Base-by-base conservation (phyloP, 1,140 invertebrate genomes). In the Mylabris phalerata region DNA sequence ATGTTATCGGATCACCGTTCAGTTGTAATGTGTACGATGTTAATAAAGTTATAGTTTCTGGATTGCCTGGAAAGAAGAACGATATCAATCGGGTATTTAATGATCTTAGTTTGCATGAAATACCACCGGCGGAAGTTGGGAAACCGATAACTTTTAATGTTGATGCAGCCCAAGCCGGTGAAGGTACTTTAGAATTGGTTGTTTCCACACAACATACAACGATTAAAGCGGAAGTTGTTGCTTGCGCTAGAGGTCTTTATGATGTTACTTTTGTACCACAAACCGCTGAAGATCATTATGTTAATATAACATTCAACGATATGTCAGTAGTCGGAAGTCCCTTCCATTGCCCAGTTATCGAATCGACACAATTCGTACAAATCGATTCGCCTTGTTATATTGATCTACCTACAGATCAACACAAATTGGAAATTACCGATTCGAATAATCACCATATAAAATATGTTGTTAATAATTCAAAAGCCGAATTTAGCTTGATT, bases 231-330 rank as follows among this genome's bases (percentile, higher is more conserved):
- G 88, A 92, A 75, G 73, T 74, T 3, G 89, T 93, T 4, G 92
- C 92, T 27, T 88, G 91, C 68, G 91, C 92, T 1, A 81, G 93
- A 56, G 93, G 93, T 3, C 77, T 95, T 0, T 99, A 98, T 75
- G 95, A 98, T 68, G 95, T 99, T 0, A 95, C 93, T 0, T 99
- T 98, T 75, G 85, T 96, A 13, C 96, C 96, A 0, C 87, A 91
- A 71, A 90, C 93, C 46, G 80, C 87, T 7, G 87, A 90, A 52
- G 83, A 91, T 4, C 96, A 99, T 77, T 94, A 88, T 69, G 92
- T 98, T 3, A 95, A 94, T 67, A 95, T 98, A 55, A 93, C 90
- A 6, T 98, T 98, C 75, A 98, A 98, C 69, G 94, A 96, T 61
- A 90, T 95, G 67, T 82, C 89, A 52, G 90, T 97, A 7, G 89